Base-by-base conservation (phyloP, 2,797 vertebrate genomes). In the Hylomyscus alleni region DNA sequence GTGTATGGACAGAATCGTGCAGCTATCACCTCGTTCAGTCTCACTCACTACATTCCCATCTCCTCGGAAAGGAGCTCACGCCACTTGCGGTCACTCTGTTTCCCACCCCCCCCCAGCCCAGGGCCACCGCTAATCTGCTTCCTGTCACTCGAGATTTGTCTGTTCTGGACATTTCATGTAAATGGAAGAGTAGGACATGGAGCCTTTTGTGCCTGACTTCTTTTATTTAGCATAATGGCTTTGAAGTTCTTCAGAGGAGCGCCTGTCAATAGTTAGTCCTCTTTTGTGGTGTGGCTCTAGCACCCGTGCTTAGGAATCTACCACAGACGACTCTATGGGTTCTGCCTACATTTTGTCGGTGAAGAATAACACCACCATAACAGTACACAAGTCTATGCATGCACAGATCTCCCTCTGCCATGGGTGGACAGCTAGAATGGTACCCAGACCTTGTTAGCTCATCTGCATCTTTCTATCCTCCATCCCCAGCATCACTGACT, bases 141-240 rank as follows among this genome's bases (percentile, higher is more conserved):
- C 52, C 73, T 89, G 20, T 76, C 92, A 85, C 85, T 73, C 29
- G 37, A 77, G 94, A 90, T 54, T 58, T 50, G 37, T 26, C 69
- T 96, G 86, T 65, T 60, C 85, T 89, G 69, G 76, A 89, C 65
- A 81, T 72, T 76, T 62, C 69, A 8, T 34, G 14, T 54, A 86
- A 83, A 37, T 47, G 44, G 31, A 92, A 29, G 52, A 40, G n/a
- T 10, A 56, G 26, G n/a, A 26, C 24, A 62, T 34, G 90, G 3
- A 58, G 37, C 14, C 65, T 81, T 95, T 76, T 80, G 67, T 95
- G 31, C 69, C 44, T 52, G 84, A 54, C 40, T 85, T 92, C 62
- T 85, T 89, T 78, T 75, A 75, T 67, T 37, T 56, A 60, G 85
- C 69, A n/a, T 50, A 54, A 75, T 77, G 78, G 37, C 85, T 91